Evolutionary conservation across 2,888 invertebrate species (phyloP).

Genomic region (Athripsodes cinereus): DNA sequence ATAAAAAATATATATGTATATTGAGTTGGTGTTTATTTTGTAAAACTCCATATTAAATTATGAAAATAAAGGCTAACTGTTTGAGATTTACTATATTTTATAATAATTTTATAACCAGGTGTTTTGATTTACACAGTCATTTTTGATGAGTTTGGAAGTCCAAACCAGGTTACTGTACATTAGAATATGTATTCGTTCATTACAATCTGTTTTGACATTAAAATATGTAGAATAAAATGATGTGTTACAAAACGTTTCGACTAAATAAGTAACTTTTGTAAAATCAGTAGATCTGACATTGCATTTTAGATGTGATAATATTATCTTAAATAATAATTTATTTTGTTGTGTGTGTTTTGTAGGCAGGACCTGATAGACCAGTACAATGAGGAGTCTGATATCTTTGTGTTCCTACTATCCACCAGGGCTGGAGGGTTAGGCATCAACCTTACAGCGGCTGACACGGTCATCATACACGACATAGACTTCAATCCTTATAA

Average conservation of each 20-base stretch:
- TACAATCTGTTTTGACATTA: too few species aligned
- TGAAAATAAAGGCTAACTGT: too few species aligned
- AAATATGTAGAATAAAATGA: too few species aligned
- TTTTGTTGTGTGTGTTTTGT: slow-evolving; percentile 32
- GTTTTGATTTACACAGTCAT: too few species aligned
- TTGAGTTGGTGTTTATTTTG: too few species aligned
- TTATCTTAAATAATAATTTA: neutral
- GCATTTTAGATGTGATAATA: neutral
- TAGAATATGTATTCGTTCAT: too few species aligned
- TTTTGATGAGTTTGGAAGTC: too few species aligned
- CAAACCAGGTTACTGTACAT: too few species aligned
- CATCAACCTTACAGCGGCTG: slow-evolving; percentile 90
- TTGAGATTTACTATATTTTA: too few species aligned
- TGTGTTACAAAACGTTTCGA: neutral
- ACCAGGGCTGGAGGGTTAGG: slow-evolving; percentile 95
- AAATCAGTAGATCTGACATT: neutral
- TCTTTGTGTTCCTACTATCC: slow-evolving; percentile 87
- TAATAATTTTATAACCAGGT: too few species aligned
- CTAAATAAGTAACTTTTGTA: neutral
- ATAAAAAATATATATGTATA: too few species aligned
- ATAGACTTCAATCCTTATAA: slow-evolving; percentile 98
- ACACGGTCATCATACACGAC: slow-evolving; percentile 94
- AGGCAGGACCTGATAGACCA: slow-evolving; percentile 88
- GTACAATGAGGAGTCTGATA: slow-evolving; percentile 70
- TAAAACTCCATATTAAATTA: too few species aligned